Evolutionary conservation across 2,888 invertebrate genomes (phyloP).

Genomic region (Antheraea assamensis): DNA sequence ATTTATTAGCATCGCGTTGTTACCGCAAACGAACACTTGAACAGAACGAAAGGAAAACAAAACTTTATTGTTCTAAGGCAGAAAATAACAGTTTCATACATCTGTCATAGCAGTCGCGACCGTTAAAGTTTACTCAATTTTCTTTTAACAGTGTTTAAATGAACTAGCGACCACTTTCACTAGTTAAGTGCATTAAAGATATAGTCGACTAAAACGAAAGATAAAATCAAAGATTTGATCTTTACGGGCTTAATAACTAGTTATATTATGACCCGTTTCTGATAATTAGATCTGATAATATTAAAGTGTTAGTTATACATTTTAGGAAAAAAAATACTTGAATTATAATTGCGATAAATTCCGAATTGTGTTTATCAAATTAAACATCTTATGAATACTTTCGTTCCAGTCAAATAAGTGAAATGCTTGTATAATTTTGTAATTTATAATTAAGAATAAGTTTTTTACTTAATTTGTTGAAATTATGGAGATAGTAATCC

Average conservation of each 20-base stretch:
- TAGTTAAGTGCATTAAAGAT: background rate
- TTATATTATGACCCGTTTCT: background rate
- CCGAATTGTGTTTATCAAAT: too few species aligned
- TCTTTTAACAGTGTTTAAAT: background rate
- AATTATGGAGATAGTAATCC: too few species aligned
- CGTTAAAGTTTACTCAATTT: background rate
- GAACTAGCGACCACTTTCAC: background rate
- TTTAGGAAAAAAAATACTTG: background rate
- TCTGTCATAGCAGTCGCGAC: background rate
- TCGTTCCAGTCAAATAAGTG: too few species aligned
- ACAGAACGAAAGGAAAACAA: conserved; percentile 7
- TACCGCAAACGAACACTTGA: conserved; percentile 16
- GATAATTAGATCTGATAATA: background rate
- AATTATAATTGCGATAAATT: background rate
- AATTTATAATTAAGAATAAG: too few species aligned
- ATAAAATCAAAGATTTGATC: background rate
- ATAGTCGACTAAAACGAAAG: background rate
- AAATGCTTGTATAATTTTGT: too few species aligned
- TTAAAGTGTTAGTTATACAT: background rate
- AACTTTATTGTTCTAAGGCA: conserved; percentile 1
- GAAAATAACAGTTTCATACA: background rate
- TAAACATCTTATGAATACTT: too few species aligned
- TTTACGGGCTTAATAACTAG: background rate
- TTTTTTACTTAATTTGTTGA: too few species aligned
- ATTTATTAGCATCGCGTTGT: conserved; percentile 6